Conservation (phyloP, 2,113 vertebrate genomes). For the Cisticola juncidis region DNA sequence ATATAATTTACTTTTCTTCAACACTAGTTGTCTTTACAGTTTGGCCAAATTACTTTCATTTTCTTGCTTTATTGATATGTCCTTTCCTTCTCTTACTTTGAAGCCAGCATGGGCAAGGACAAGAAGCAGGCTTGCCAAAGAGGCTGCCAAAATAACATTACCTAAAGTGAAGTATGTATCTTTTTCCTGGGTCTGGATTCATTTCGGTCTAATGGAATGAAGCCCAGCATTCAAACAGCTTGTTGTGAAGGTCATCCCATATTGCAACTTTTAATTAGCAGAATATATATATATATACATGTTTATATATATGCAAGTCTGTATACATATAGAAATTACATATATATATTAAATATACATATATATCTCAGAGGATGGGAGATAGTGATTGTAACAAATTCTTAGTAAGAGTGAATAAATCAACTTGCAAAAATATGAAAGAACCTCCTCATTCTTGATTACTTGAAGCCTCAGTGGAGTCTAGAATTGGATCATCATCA, state of each 20-base stretch:
- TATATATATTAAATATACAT: neutral
- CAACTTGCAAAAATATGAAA: neutral
- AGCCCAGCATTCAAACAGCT: conserved; percentile 22
- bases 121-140: neutral
- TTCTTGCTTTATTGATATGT: neutral
- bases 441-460: neutral
- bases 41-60: neutral
- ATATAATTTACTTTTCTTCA: neutral
- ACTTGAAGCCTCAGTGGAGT: neutral
- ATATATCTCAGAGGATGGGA: neutral
- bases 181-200: neutral
- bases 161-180: neutral
- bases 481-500: neutral
- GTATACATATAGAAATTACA: neutral
- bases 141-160: conserved; percentile 12
- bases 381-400: neutral
- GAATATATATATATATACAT: neutral
- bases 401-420: neutral
- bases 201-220: conserved; percentile 9
- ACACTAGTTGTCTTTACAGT: neutral
- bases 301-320: neutral
- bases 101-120: neutral
- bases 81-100: neutral
- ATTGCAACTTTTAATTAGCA: neutral
- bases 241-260: conserved; percentile 6